phyloP scores from a whole-genome alignment of 2,888 invertebrate species.

The Anthophora plumipes region DNA sequence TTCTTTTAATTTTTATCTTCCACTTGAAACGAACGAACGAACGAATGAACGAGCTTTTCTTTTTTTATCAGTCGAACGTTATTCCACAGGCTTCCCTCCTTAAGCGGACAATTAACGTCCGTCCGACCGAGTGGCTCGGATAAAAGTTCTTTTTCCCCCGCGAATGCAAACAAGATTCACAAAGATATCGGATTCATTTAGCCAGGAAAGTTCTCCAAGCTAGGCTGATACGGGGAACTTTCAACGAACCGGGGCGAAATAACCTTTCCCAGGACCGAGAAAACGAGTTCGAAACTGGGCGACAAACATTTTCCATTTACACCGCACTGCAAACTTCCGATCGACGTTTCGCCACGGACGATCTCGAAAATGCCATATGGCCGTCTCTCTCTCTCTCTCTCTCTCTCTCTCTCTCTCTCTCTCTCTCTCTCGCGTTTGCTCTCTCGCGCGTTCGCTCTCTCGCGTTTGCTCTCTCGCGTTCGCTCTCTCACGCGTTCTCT shows the following conservation, averaged over 20 bases:
- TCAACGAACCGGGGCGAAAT: neutral
- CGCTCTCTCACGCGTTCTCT: too few relatives aligned
- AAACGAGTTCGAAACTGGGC: neutral
- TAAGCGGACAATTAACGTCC: slow-evolving; percentile 25
- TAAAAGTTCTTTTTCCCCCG: slow-evolving; percentile 11
- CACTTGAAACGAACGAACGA: slow-evolving; percentile 1
- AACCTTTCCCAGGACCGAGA: neutral
- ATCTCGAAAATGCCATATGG: neutral
- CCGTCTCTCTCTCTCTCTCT: too few relatives aligned
- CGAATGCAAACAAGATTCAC: slow-evolving; percentile 38
- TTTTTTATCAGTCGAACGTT: neutral
- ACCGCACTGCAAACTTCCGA: neutral
- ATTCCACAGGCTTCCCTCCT: neutral
- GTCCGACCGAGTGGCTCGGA: neutral
- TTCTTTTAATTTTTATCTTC: neutral
- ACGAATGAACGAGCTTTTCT: neutral
- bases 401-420: too few relatives aligned
- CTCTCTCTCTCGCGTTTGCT: too few relatives aligned
- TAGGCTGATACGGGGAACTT: slow-evolving; percentile 2
- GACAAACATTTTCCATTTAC: slow-evolving; percentile 40
- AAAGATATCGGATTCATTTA: slow-evolving; percentile 39
- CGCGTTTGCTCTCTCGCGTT: too few relatives aligned
- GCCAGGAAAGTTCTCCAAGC: neutral
- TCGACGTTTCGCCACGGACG: slow-evolving; percentile 8
- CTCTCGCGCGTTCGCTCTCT: too few relatives aligned